A percentile compares a stretch with the other conserved stretches of the same genome.
Evolutionary conservation across 1,140 invertebrate species (phyloP).

Genomic region (Zaprionus ghesquierei): DNA sequence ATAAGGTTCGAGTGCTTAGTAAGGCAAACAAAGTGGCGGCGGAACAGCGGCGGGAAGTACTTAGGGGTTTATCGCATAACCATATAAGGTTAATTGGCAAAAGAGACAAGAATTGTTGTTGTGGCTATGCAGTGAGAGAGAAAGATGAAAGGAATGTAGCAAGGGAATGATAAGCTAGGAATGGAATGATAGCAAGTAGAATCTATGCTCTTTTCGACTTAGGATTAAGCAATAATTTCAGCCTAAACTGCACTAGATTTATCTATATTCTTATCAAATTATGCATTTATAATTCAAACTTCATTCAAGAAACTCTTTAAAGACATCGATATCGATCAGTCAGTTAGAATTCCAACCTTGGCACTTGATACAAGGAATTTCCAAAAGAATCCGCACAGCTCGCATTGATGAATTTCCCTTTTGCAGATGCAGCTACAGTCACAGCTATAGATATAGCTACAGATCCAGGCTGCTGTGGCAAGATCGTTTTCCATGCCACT

Average conservation of each 20-base stretch:
- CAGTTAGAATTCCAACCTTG: not conserved
- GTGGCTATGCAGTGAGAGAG: not conserved
- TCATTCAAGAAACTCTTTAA: not conserved
- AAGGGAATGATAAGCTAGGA: not conserved
- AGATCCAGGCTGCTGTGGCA: not conserved
- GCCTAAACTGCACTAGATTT: too few relatives aligned
- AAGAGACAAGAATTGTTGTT: not conserved
- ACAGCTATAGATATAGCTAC: not conserved
- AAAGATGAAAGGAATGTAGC: not conserved
- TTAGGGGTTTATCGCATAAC: not conserved
- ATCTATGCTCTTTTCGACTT: too few relatives aligned
- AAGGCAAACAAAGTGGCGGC: slow-evolving; percentile 11
- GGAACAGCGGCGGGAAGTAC: not conserved
- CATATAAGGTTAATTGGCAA: not conserved
- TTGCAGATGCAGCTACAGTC: not conserved
- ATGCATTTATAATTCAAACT: too few relatives aligned
- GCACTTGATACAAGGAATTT: not conserved
- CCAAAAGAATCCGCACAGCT: not conserved
- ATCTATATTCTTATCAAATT: too few relatives aligned
- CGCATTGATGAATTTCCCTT: not conserved
- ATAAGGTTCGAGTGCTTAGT: slow-evolving; percentile 4
- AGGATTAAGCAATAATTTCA: too few relatives aligned
- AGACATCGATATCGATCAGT: not conserved
- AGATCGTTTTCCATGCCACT: slow-evolving; percentile 25
- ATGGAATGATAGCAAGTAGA: too few relatives aligned